phyloP scores from a whole-genome alignment of 2,888 invertebrate genomes.

The Campoplex nolae region DNA sequence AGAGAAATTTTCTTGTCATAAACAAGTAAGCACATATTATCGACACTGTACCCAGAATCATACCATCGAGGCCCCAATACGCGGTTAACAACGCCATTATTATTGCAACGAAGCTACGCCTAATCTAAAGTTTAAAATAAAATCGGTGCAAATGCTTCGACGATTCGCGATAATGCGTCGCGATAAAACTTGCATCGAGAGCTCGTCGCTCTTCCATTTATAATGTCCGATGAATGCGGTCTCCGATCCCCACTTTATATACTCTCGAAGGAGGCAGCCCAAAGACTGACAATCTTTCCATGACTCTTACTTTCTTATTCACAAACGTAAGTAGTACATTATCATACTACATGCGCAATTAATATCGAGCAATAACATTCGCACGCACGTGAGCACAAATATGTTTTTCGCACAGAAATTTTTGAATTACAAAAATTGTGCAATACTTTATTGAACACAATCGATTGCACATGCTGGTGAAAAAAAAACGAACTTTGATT shows the following conservation, averaged over 20 bases:
- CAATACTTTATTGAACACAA: neutral
- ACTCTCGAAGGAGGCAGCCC: neutral
- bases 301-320: neutral
- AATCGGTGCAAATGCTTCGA: neutral
- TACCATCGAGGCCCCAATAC: conserved; percentile 75
- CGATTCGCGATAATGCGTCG: neutral
- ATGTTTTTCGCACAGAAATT: neutral
- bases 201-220: conserved; percentile 19
- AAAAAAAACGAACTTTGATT: neutral
- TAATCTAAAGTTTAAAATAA: neutral
- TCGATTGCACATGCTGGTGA: neutral
- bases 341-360: neutral
- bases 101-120: neutral
- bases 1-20: conserved; percentile 77
- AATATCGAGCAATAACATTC: neutral
- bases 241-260: neutral
- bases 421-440: neutral
- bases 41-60: conserved; percentile 66
- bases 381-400: neutral
- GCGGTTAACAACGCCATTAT: conserved; percentile 73
- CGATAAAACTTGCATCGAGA: neutral
- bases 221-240: neutral
- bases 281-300: neutral
- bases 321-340: neutral
- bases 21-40: conserved; percentile 73